Evolutionary conservation across 1,140 invertebrate species (phyloP), one percentile per base, ranked within the genome.

Genomic region (Anastrepha ludens): DNA sequence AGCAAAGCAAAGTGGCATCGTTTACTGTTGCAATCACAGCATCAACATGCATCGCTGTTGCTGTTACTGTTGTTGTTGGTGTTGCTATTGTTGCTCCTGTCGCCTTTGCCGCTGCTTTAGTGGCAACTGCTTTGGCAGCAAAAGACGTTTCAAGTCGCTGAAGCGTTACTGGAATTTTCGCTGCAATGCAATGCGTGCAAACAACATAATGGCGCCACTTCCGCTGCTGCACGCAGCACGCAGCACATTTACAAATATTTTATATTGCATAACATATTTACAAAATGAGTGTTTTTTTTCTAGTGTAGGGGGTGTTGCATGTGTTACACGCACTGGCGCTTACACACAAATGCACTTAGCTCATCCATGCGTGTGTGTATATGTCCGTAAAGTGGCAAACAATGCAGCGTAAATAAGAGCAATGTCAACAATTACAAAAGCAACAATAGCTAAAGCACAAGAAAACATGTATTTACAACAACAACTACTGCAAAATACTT

Each of bases 161-260:
- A 55, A 81, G 74, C 74, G 74, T 55, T 81, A 17, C 47, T 81
- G 74, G 47, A 81, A 81, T 81, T 20, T 50, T 81, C 47, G 74
- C 74, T 81, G 74, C n/a, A 81, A 81, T 81, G 47, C 74, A 55
- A 55, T 81, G 74, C 47, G 74, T 81, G 47, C 44, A 81, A 81
- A 81, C 47, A 81, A 81, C 74, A 81, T 81, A 81, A 81, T 81
- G 74, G 74, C 74, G 74, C 74, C 74, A 81, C 74, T 81, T 81
- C 74, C 47, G 74, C 74, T 81, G n/a, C 17, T 8, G n/a, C 44
- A 55, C 44, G n/a, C 41, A 9, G 17, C 44, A 13, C 4, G 1
- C 11, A 70, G n/a, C 9, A 70, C 64, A 41, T 44, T 44, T 74
- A 74, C 41, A 74, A 17, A 39, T 15, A 74, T 74, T 74, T 74